Evolutionary conservation across 2,797 vertebrate genomes (phyloP).

Genomic region (Syndactyla subalaris): DNA sequence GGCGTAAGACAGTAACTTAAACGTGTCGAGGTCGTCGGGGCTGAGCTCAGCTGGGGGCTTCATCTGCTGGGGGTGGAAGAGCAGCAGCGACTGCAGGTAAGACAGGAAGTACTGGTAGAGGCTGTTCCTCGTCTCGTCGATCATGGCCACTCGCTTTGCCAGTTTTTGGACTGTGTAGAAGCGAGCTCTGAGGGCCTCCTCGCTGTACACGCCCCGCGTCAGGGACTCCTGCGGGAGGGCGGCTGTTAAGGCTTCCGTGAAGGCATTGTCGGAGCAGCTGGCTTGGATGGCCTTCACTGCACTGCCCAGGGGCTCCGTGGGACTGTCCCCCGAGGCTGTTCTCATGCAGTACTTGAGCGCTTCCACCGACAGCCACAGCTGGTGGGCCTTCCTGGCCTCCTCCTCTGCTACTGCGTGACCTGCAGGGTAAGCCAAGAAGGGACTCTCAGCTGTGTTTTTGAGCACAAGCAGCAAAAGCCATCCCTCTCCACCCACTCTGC

Average conservation of each 20-base stretch:
- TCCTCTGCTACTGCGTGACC: conserved; percentile 91
- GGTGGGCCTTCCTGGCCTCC: conserved; percentile 90
- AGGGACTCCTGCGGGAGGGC: conserved; percentile 89
- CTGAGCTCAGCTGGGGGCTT: conserved; percentile 85
- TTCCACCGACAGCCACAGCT: conserved; percentile 95
- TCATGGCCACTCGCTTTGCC: conserved; percentile 88
- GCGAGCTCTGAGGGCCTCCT: conserved; percentile 89
- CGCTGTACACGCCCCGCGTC: conserved; percentile 89
- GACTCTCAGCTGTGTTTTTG: rapidly evolving
- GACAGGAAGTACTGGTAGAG: conserved; percentile 96
- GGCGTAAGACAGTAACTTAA: conserved; percentile 91
- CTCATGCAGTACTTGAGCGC: conserved; percentile 87
- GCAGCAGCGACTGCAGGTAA: conserved; percentile 90
- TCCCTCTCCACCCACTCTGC: neutral
- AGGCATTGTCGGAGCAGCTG: conserved; percentile 84
- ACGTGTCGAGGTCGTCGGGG: conserved; percentile 86
- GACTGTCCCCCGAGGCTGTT: conserved; percentile 77
- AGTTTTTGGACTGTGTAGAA: conserved; percentile 88
- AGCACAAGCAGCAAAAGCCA: neutral
- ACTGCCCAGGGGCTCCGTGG: conserved; percentile 82
- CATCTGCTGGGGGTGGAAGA: conserved; percentile 85
- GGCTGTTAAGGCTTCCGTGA: conserved; percentile 83
- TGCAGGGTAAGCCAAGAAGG: conserved; percentile 50
- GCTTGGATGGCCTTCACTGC: conserved; percentile 83
- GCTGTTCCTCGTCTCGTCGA: conserved; percentile 93